phyloP scores from a whole-genome alignment of 2,113 vertebrate genomes.

The Eidolon helvum region DNA sequence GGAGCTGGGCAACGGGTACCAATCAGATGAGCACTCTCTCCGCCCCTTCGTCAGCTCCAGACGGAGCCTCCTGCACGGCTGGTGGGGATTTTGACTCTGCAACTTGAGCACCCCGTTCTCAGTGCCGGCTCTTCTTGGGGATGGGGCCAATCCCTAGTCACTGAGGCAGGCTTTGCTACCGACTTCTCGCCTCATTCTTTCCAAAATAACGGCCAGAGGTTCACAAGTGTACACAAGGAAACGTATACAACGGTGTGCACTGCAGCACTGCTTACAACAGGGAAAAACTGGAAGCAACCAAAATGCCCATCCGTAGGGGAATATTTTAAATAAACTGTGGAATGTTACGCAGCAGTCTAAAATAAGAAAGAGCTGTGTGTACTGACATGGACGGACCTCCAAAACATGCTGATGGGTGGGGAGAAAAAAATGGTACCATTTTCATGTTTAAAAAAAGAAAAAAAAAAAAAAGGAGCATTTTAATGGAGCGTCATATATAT shows the following conservation, averaged over 20 bases:
- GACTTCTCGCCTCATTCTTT: not conserved
- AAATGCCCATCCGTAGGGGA: not conserved
- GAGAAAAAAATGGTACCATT: not conserved
- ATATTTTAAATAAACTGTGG: not conserved
- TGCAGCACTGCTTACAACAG: not conserved
- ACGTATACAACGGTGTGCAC: not conserved
- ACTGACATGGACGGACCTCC: conserved; percentile 18
- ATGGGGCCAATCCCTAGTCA: not conserved
- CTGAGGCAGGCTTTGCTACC: not conserved
- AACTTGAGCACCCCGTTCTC: not conserved
- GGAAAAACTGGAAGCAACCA: not conserved
- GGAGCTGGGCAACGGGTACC: not conserved
- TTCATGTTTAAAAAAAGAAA: not conserved
- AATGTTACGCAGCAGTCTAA: conserved; percentile 48
- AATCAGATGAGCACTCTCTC: not conserved
- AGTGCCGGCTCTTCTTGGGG: not conserved
- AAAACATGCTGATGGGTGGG: conserved; percentile 63
- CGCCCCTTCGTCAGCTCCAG: not conserved
- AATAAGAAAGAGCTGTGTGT: not conserved
- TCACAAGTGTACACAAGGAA: not conserved
- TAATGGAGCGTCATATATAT: not conserved
- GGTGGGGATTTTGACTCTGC: rapidly evolving
- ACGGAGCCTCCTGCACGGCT: rapidly evolving
- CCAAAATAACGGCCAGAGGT: not conserved
- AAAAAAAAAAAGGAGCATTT: not conserved